These are phyloP conservation scores for Phoeniculus purpureus DNA, from an alignment of 2,797 vertebrate species.

Conservation along the genomic window DNA sequence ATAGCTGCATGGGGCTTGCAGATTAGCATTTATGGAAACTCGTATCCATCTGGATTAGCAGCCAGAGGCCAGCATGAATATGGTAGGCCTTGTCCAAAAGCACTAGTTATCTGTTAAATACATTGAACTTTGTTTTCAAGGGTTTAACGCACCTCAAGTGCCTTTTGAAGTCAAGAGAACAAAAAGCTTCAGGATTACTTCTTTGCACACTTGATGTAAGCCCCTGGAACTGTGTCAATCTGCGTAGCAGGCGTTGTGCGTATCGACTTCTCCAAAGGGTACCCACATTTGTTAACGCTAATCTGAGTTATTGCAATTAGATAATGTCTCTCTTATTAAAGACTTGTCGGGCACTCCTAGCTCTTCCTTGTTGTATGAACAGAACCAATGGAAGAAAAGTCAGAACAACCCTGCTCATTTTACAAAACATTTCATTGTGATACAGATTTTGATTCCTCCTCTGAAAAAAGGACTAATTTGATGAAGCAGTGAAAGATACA, in stretches of 20 bases:
- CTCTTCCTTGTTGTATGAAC: neutral
- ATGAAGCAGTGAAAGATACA: neutral
- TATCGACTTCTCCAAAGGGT: neutral
- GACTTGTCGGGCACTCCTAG: neutral
- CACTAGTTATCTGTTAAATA: neutral
- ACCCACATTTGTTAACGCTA: fast-evolving
- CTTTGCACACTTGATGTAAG: neutral
- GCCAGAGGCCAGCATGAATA: neutral
- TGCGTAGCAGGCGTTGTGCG: fast-evolving
- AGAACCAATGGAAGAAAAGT: neutral
- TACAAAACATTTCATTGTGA: neutral
- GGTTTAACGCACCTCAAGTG: neutral
- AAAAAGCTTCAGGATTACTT: neutral
- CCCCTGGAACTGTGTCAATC: neutral
- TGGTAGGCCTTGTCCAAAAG: neutral
- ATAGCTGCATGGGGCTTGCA: neutral
- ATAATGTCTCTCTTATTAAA: neutral
- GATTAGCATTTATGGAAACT: neutral
- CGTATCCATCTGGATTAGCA: neutral
- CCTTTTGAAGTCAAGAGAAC: neutral
- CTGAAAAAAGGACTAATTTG: neutral
- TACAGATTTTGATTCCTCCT: fast-evolving
- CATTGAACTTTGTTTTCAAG: neutral
- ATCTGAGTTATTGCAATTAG: neutral
- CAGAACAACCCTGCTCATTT: neutral